phyloP scores from a whole-genome alignment of 2,888 invertebrate genomes.

The Chouioia cunea region DNA sequence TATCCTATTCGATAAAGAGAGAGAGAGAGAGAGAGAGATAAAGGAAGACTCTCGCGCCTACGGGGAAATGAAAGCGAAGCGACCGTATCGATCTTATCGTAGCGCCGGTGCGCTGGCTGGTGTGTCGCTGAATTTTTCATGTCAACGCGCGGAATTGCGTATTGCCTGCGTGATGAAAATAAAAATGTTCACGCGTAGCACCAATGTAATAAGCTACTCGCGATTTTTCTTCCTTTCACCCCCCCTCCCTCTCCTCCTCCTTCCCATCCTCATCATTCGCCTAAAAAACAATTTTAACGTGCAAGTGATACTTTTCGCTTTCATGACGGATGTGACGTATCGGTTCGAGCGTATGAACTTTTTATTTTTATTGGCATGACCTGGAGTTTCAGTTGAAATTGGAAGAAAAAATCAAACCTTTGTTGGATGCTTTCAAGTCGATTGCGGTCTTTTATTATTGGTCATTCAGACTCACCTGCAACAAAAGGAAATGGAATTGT shows the following conservation, averaged over 20 bases:
- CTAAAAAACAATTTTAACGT: too few species aligned
- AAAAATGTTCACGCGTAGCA: slow-evolving; percentile 10
- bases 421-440: too few species aligned
- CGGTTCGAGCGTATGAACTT: too few species aligned
- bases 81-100: slow-evolving; percentile 31
- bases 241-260: background rate
- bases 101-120: background rate
- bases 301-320: too few species aligned
- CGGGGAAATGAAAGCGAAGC: background rate
- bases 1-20: background rate
- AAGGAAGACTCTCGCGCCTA: background rate
- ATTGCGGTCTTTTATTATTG: too few species aligned
- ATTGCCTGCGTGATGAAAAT: slow-evolving; percentile 35
- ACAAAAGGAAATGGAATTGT: slow-evolving; percentile 21
- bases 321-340: too few species aligned
- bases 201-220: too few species aligned
- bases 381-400: background rate
- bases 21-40: background rate
- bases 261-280: background rate
- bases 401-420: slow-evolving; percentile 24
- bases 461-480: slow-evolving; percentile 38
- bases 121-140: slow-evolving; percentile 41
- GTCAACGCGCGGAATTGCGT: slow-evolving; percentile 22
- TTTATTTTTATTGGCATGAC: background rate
- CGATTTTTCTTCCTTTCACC: too few species aligned